phyloP scores from a whole-genome alignment of 2,888 invertebrate species.

The Tiliacea citrago region DNA sequence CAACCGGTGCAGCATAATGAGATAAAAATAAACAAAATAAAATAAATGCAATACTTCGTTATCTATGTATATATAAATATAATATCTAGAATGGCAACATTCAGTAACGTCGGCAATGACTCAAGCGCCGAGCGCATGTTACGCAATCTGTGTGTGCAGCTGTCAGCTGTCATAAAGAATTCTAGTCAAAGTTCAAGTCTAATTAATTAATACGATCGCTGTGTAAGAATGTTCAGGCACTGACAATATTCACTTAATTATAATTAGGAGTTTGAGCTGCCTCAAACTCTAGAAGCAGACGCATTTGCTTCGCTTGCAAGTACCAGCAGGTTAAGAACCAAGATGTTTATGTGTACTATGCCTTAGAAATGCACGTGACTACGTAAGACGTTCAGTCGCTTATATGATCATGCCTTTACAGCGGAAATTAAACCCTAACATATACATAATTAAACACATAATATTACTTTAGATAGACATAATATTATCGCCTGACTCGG shows the following conservation, averaged over 20 bases:
- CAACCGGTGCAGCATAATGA: too few species aligned
- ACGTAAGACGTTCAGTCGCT: background rate
- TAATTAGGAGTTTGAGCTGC: constrained; percentile 21
- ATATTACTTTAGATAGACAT: constrained; percentile 1
- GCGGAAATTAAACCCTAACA: constrained; percentile 17
- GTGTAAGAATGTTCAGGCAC: background rate
- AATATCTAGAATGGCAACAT: too few species aligned
- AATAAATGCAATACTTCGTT: too few species aligned
- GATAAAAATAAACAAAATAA: too few species aligned
- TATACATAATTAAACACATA: constrained; percentile 19
- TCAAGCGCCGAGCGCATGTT: too few species aligned
- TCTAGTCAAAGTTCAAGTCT: too few species aligned
- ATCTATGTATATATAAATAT: too few species aligned
- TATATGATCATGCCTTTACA: constrained; percentile 6
- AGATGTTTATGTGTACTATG: background rate
- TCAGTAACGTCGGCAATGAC: too few species aligned
- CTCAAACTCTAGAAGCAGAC: constrained; percentile 1
- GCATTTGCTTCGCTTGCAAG: background rate
- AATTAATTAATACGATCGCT: constrained; percentile 25
- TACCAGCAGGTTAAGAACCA: background rate
- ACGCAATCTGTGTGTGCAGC: too few species aligned
- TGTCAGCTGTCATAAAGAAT: too few species aligned
- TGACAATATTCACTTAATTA: constrained; percentile 26
- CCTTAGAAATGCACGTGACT: background rate
- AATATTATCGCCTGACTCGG: constrained; percentile 8